These are phyloP conservation scores for Epizoanthus stellaris DNA, from an alignment of 92 coral and sea anemone genomes.

Conservation along the genomic window DNA sequence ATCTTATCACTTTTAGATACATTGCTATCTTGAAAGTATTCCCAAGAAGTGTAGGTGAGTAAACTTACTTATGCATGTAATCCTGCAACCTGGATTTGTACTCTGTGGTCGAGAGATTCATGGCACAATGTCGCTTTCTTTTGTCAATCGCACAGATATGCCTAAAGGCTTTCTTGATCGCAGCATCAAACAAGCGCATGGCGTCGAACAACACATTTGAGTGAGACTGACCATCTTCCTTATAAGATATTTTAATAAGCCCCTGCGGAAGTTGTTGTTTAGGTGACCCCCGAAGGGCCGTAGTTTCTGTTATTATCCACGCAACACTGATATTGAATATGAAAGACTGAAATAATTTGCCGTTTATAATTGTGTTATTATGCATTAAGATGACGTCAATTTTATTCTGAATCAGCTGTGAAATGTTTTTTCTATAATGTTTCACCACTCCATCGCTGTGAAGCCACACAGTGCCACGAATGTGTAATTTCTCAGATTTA, in stretches of 20 bases:
- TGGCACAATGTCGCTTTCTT: not conserved
- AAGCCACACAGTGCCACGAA: not conserved
- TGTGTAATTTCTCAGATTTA: not conserved
- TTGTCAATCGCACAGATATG: not conserved
- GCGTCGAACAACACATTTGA: not conserved
- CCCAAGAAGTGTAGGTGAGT: not conserved
- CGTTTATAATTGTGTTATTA: not conserved
- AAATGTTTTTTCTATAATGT: not conserved
- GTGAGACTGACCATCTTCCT: not conserved
- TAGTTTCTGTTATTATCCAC: not conserved
- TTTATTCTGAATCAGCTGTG: not conserved
- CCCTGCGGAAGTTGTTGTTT: not conserved
- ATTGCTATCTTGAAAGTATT: too few species aligned
- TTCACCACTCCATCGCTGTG: not conserved
- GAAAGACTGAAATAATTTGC: not conserved
- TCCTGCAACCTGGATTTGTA: not conserved
- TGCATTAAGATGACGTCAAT: constrained; percentile 1
- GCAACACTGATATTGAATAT: not conserved
- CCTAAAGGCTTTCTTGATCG: not conserved
- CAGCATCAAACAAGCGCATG: not conserved
- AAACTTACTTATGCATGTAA: not conserved
- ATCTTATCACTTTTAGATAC: too few species aligned
- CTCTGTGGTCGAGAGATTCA: not conserved
- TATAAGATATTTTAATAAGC: not conserved
- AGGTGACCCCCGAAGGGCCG: not conserved